These are phyloP conservation scores for Melanotaenia boesemani DNA, from an alignment of 2,797 vertebrate genomes.

Conservation along the genomic window DNA sequence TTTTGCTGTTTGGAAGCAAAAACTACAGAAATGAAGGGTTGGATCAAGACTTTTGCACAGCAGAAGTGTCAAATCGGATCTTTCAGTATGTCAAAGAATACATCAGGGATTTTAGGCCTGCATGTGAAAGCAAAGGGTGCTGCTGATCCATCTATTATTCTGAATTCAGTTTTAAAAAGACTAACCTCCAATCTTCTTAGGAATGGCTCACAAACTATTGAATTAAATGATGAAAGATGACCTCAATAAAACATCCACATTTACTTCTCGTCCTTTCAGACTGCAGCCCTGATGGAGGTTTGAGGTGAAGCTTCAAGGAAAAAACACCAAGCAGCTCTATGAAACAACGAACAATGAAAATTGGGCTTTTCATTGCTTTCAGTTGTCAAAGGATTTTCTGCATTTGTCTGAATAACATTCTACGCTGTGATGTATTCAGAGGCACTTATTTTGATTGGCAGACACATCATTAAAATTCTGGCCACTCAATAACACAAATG, in stretches of 20 bases:
- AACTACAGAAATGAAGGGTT: not conserved
- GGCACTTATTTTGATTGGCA: constrained; percentile 55
- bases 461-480: constrained; percentile 55
- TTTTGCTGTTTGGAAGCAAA: not conserved
- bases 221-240: not conserved
- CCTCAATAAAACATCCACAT: constrained; percentile 17
- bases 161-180: not conserved
- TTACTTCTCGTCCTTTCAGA: constrained; percentile 16
- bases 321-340: not conserved
- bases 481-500: constrained; percentile 36
- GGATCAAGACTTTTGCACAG: not conserved
- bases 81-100: not conserved
- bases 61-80: not conserved
- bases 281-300: constrained; percentile 37
- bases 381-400: constrained; percentile 27
- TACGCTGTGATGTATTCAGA: constrained; percentile 23
- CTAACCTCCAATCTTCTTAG: not conserved
- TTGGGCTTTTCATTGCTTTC: not conserved
- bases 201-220: not conserved
- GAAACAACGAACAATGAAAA: constrained; percentile 25
- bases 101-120: not conserved
- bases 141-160: not conserved
- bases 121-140: not conserved
- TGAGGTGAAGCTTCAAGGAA: constrained; percentile 20
- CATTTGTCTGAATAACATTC: constrained; percentile 22